phyloP scores from a whole-genome alignment of 2,888 invertebrate genomes.

The Toxonevra muliebris region DNA sequence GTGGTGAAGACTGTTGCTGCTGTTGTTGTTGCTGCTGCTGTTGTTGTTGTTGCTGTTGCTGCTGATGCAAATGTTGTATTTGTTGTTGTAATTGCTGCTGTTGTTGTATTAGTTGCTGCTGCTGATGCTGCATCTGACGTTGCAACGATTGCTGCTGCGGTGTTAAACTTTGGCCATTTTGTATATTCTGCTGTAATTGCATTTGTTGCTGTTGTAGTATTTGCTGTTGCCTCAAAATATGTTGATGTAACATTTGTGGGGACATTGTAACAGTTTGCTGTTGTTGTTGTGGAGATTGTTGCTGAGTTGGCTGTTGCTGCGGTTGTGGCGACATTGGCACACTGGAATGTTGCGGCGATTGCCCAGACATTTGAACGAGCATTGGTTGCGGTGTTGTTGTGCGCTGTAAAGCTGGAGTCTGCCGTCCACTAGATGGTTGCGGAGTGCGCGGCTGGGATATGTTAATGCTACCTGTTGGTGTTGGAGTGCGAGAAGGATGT shows the following conservation, averaged over 20 bases:
- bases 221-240: conserved; percentile 55
- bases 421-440: conserved; percentile 42
- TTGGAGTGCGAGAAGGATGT: conserved; percentile 42
- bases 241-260: conserved; percentile 54
- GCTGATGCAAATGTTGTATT: conserved; percentile 56
- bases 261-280: conserved; percentile 56
- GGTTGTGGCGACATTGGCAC: conserved; percentile 43
- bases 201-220: conserved; percentile 57
- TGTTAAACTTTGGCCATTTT: conserved; percentile 57
- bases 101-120: conserved; percentile 60
- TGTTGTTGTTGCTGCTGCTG: conserved; percentile 63
- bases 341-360: conserved; percentile 52
- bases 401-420: conserved; percentile 43
- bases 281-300: conserved; percentile 53
- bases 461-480: conserved; percentile 28
- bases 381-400: conserved; percentile 49
- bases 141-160: conserved; percentile 64
- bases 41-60: conserved; percentile 65
- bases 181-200: conserved; percentile 57
- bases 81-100: conserved; percentile 65
- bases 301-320: conserved; percentile 54
- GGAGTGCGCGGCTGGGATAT: conserved; percentile 28
- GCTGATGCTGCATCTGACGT: conserved; percentile 70
- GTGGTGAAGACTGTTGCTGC: conserved; percentile 57
- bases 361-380: conserved; percentile 43